Base-by-base conservation (phyloP, 2,113 vertebrate species). In the Tyrannus savana region DNA sequence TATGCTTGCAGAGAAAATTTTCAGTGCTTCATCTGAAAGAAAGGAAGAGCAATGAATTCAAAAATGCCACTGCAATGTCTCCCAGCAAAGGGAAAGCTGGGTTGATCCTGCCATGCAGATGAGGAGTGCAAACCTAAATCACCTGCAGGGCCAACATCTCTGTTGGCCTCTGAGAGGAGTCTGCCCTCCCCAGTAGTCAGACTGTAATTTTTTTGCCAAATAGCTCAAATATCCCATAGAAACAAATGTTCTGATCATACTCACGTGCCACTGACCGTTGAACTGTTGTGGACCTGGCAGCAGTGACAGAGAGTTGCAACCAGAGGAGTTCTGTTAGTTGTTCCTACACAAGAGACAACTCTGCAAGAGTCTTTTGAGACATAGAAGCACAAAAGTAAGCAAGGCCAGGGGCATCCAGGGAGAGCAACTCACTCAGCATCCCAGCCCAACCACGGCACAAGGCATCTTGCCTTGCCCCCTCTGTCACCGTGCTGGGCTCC, bases 1-100 rank as follows among this genome's bases (percentile, higher is more conserved):
- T 33, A 23, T 41, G 50, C 37, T 91, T 77, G 68, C 47, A 87
- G 74, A 33, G 10, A 33, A 90, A 72, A 30, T 7, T 7, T 44
- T 53, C 46, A 25, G 9, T 12, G 9, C 52, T 76, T 35, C 24
- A 33, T 19, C 10, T n/a, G 11, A 30, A 81, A 63, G n/a, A 84
- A 73, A n/a, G 7, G 47, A 69, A 69, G 52, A 82, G 3, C 19
- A 30, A 19, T 44, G 21, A 39, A 56, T 76, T 73, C 0, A 0
- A 79, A 66, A 66, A 58, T 12, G 19, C 47, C 62, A 19, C 22
- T 46, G 59, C 17, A 49, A 22, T 39, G 12, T 46, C 46, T 74
- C 46, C 8, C 59, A 69, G 7, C 16, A 56, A 55, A 63, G 18
- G 62, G 41, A 85, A 72, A 56, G 25, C 28, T 24, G 41, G 21